phyloP scores from a whole-genome alignment of 2,888 invertebrate species.

The Stenodema calcarata region DNA sequence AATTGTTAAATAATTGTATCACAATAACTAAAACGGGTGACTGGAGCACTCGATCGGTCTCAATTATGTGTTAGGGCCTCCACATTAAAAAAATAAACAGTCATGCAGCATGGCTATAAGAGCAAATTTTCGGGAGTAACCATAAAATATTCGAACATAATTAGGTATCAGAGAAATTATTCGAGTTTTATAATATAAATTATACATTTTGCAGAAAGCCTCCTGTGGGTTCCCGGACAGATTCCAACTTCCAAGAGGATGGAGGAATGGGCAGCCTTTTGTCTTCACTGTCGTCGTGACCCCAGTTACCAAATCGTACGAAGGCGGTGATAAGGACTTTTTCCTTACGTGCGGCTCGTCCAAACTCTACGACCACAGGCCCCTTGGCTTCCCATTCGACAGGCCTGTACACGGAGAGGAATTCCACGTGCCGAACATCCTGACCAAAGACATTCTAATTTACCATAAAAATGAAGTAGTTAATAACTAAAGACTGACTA shows the following conservation, averaged over 20 bases:
- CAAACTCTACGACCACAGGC: slow-evolving; percentile 67
- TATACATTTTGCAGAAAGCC: slow-evolving; percentile 48
- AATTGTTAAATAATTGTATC: no score
- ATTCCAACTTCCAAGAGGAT: slow-evolving; percentile 75
- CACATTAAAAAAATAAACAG: no score
- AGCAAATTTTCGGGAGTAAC: no score
- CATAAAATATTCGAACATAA: no score
- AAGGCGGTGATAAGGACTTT: slow-evolving; percentile 40
- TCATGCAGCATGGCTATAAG: no score
- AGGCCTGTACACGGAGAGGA: slow-evolving; percentile 68
- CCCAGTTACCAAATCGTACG: slow-evolving; percentile 54
- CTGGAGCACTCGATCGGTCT: no score
- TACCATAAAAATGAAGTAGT: slow-evolving; percentile 65
- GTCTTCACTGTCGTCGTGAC: slow-evolving; percentile 69
- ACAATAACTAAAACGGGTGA: no score
- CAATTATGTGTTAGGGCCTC: no score
- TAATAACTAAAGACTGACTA: neutral
- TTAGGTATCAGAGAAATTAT: neutral
- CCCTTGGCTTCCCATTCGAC: slow-evolving; percentile 79
- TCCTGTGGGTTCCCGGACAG: slow-evolving; percentile 76
- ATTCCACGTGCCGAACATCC: slow-evolving; percentile 71
- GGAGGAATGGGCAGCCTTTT: slow-evolving; percentile 70
- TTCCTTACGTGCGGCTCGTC: slow-evolving; percentile 64
- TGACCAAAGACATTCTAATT: slow-evolving; percentile 67
- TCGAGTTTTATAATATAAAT: neutral